A percentile compares a stretch with the other conserved stretches of the same genome.
phyloP scores from a whole-genome alignment of 2,888 invertebrate genomes.

The Selenia dentaria region DNA sequence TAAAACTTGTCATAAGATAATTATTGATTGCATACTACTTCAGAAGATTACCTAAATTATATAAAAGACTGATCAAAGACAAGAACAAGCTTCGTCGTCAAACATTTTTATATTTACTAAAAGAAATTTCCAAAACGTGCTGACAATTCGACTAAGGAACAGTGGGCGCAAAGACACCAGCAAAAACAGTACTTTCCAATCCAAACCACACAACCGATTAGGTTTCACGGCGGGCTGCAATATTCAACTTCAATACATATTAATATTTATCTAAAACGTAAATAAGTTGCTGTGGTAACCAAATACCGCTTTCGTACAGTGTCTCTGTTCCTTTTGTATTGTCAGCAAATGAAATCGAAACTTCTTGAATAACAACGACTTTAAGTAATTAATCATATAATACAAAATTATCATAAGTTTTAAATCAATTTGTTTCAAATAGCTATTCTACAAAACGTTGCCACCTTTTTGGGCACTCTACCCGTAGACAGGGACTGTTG shows the following conservation, averaged over 20 bases:
- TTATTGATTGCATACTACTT: too few relatives aligned
- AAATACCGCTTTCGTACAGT: conserved; percentile 5
- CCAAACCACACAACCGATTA: conserved; percentile 18
- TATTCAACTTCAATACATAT: conserved; percentile 29
- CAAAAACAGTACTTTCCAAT: conserved; percentile 10
- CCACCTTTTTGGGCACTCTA: too few relatives aligned
- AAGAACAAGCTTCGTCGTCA: too few relatives aligned
- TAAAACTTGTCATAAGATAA: too few relatives aligned
- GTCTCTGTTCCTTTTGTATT: conserved; percentile 14
- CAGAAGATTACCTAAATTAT: too few relatives aligned
- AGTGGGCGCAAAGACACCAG: conserved; percentile 15
- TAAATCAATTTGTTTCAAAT: too few relatives aligned
- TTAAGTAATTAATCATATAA: too few relatives aligned
- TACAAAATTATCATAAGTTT: too few relatives aligned
- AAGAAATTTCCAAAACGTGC: conserved; percentile 6
- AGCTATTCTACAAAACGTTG: too few relatives aligned
- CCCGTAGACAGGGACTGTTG: too few relatives aligned
- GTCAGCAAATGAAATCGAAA: conserved; percentile 6
- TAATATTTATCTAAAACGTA: conserved; percentile 19
- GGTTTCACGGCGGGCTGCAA: conserved; percentile 29
- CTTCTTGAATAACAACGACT: not conserved
- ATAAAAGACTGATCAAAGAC: too few relatives aligned
- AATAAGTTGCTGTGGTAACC: conserved; percentile 9
- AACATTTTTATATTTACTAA: too few relatives aligned
- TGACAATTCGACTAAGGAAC: conserved; percentile 17